A percentile compares a stretch with the other conserved stretches of the same genome.
Evolutionary conservation across 2,113 vertebrate genomes (phyloP).

Genomic region (Pagrus major): DNA sequence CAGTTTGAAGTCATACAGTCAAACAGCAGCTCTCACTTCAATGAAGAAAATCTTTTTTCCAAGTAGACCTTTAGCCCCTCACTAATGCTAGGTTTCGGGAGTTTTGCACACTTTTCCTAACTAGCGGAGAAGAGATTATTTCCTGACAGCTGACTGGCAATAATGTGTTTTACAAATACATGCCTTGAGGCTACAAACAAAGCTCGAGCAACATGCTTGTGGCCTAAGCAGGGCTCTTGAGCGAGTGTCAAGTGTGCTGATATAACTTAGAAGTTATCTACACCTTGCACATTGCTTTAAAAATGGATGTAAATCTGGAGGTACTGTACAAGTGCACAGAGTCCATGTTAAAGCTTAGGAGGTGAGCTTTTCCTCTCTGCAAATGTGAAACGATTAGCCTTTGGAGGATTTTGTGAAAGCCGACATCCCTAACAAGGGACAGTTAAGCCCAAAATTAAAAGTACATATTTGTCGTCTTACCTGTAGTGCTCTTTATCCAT

Average conservation of each 20-base stretch:
- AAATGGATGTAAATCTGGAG: conserved; percentile 23
- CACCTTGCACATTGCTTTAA: conserved; percentile 38
- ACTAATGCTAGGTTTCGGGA: not conserved
- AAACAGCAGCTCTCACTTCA: conserved; percentile 12
- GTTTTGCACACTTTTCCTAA: conserved; percentile 25
- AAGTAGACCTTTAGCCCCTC: conserved; percentile 3
- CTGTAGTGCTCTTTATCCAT: no score
- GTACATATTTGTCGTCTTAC: no score
- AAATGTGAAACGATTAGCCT: conserved; percentile 15
- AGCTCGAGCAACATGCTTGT: conserved; percentile 37
- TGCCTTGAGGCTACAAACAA: conserved; percentile 61
- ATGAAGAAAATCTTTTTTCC: not conserved
- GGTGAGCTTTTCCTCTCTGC: not conserved
- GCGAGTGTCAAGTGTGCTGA: conserved; percentile 49
- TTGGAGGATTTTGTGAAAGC: not conserved
- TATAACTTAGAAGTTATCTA: conserved; percentile 25
- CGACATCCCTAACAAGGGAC: no score
- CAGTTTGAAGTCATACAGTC: conserved; percentile 5
- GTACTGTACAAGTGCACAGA: not conserved
- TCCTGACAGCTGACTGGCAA: conserved; percentile 43
- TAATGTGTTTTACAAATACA: conserved; percentile 56
- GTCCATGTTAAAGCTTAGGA: not conserved
- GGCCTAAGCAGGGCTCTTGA: conserved; percentile 37
- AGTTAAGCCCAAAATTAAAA: no score
- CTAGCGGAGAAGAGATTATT: conserved; percentile 37